A percentile compares a stretch with the other conserved stretches of the same genome.
Conservation (phyloP, 2,113 vertebrate genomes). For the Amia ocellicauda region DNA sequence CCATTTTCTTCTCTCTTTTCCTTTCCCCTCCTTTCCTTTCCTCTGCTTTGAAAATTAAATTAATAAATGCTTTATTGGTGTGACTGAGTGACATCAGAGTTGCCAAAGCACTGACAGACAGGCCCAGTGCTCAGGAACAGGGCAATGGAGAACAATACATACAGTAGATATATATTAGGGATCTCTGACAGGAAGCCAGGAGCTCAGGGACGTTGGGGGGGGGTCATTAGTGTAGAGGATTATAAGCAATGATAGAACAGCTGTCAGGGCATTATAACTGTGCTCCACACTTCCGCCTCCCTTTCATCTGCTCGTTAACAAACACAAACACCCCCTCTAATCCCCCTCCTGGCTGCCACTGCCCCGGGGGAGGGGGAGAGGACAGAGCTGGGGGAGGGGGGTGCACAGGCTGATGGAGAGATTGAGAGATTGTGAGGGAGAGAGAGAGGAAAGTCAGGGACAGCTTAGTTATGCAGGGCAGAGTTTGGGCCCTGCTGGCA, state of each 20-base stretch:
- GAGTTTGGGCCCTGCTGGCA: no score
- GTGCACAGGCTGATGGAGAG: no score
- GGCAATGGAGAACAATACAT: no score
- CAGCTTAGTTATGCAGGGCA: no score
- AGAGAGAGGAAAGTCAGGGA: no score
- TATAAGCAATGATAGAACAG: constrained; percentile 65
- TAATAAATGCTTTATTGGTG: no score
- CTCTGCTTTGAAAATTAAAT: neutral
- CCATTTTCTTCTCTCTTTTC: neutral
- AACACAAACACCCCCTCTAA: constrained; percentile 65
- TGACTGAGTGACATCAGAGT: no score
- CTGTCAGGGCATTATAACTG: constrained; percentile 72
- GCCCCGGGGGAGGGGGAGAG: no score
- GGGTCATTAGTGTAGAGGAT: constrained; percentile 65
- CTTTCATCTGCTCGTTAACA: constrained; percentile 70
- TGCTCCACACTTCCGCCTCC: constrained; percentile 64
- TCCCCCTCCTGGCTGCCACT: constrained; percentile 45
- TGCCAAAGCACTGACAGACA: no score
- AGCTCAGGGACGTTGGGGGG: constrained; percentile 41
- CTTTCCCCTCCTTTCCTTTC: neutral
- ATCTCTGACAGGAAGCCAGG: constrained; percentile 55
- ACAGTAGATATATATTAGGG: constrained; percentile 49
- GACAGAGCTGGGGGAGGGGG: no score
- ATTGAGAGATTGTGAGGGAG: no score
- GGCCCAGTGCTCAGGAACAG: no score